Percentiles rank a stretch among this genome's conserved stretches.
Conservation (phyloP, 1,140 invertebrate species). For the Lutraria rhynchaena region DNA sequence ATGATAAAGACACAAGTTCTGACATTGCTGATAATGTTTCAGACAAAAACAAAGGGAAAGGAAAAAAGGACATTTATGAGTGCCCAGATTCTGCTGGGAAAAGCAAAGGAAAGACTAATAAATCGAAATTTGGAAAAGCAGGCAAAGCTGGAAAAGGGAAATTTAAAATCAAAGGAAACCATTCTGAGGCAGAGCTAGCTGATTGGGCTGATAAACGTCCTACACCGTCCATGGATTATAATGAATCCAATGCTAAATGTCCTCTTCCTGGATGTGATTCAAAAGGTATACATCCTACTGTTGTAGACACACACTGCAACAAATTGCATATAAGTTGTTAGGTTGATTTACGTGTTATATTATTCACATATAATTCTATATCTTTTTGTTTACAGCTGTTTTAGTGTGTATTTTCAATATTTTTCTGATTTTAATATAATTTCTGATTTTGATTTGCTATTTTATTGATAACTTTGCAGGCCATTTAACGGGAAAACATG, state of each 20-base stretch:
- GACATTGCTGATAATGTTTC: not conserved
- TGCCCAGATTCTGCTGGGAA: constrained; percentile 13
- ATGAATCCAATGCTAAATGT: constrained; percentile 85
- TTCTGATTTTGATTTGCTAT: too few species aligned
- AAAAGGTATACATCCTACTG: constrained; percentile 79
- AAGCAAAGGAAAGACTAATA: constrained; percentile 26
- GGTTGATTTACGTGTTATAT: too few species aligned
- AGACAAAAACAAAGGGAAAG: constrained; percentile 11
- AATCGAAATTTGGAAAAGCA: constrained; percentile 25
- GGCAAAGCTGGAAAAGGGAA: constrained; percentile 47
- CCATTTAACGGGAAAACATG: constrained; percentile 91
- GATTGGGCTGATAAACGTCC: constrained; percentile 74
- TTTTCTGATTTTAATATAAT: too few species aligned
- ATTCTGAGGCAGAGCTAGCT: constrained; percentile 56
- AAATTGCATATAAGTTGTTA: too few species aligned
- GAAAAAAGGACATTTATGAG: constrained; percentile 33
- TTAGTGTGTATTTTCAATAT: too few species aligned
- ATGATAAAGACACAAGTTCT: not conserved
- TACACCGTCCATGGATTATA: constrained; percentile 76
- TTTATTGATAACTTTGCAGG: constrained; percentile 86
- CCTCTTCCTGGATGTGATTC: constrained; percentile 95
- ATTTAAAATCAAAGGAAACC: constrained; percentile 32
- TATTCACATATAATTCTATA: too few species aligned
- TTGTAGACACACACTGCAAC: too few species aligned
- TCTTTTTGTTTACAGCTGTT: too few species aligned